Evolutionary conservation across 1,140 invertebrate species (phyloP), one percentile per base, ranked within the genome.

Genomic region (Halyomorpha halys): DNA sequence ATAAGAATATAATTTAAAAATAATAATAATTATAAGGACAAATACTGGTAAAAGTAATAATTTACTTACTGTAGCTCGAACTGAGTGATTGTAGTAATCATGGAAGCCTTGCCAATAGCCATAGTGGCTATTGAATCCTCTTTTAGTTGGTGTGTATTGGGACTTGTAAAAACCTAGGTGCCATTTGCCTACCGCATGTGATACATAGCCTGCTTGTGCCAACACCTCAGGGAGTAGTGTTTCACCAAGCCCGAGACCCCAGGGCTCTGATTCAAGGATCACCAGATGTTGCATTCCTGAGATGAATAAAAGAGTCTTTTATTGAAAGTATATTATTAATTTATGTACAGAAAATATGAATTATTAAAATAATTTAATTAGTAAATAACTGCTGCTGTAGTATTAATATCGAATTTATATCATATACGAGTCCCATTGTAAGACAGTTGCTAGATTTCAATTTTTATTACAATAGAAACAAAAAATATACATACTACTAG

Each of bases 141-240:
- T 79, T 19, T 76, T 79, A 0, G 82, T 85, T 0, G 91, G 91
- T 6, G 89, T 86, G 69, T 86, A 90, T 65, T 84, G 82, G n/a
- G 76, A 80, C 23, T 79, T 77, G 64, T 80, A 82, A 66, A 80
- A 85, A 1, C 90, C 91, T 62, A 91, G 76, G 71, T 94, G 91
- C 91, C 91, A 94, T 76, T 97, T 96, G n/a, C 93, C 93, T 23
- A 96, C 80, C 44, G 89, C 79, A 73, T 90, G 86, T 0, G 89
- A 93, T 5, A 75, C 75, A 74, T 95, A 97, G 0, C 90, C 91
- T 0, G 82, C 72, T 21, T 83, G 77, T 71, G 83, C 83, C 27
- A 96, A 77, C 69, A 86, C 82, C 75, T 93, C 76, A 0, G 91
- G 86, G 61, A 94, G 73, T 8, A 90, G 71, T 68, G 83, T 87